phyloP scores from a whole-genome alignment of 35 echinoderm and acorn worm species.

The Anneissia japonica region DNA sequence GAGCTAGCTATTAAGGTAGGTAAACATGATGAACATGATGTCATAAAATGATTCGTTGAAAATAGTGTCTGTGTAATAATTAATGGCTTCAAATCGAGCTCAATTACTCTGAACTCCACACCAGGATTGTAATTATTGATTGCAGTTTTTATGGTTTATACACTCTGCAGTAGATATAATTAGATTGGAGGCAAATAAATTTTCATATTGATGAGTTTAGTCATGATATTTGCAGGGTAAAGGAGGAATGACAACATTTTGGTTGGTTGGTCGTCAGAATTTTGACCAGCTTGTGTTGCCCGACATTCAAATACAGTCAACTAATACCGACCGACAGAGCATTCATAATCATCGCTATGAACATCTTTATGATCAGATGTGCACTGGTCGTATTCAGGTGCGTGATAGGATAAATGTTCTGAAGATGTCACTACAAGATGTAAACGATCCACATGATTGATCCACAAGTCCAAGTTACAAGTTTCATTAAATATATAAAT shows the following conservation, averaged over 20 bases:
- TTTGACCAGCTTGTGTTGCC: conserved; percentile 38
- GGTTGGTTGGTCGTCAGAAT: conserved; percentile 37
- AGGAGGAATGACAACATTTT: conserved; percentile 56
- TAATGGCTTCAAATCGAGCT: too few relatives aligned
- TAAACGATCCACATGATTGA: not conserved
- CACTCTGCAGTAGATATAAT: too few relatives aligned
- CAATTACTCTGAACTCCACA: too few relatives aligned
- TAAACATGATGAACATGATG: too few relatives aligned
- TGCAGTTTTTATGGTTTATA: too few relatives aligned
- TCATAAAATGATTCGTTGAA: too few relatives aligned
- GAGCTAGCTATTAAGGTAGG: conserved; percentile 2
- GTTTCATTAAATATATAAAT: too few relatives aligned
- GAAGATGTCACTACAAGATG: not conserved
- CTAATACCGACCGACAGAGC: conserved; percentile 19
- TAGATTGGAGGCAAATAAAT: too few relatives aligned
- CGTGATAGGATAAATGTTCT: not conserved
- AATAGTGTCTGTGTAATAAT: too few relatives aligned
- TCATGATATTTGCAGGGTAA: conserved; percentile 54
- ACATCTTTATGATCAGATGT: conserved; percentile 60
- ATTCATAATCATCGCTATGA: conserved; percentile 39
- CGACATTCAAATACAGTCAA: not conserved
- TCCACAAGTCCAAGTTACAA: too few relatives aligned
- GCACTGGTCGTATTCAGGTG: conserved; percentile 54
- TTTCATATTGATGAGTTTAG: too few relatives aligned
- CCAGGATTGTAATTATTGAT: too few relatives aligned